phyloP scores from a whole-genome alignment of 1,140 invertebrate species.

The Polypedilum vanderplanki region DNA sequence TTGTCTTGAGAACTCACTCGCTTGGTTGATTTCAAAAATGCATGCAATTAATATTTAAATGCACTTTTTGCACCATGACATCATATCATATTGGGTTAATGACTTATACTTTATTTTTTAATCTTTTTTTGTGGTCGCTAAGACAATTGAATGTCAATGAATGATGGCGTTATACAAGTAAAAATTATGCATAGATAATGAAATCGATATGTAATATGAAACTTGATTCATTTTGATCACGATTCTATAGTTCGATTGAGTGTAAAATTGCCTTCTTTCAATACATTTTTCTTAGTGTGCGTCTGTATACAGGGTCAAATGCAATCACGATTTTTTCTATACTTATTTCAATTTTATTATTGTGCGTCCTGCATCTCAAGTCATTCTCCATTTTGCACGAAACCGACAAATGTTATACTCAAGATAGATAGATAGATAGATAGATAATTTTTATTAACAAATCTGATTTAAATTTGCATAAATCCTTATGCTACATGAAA shows the following conservation, averaged over 20 bases:
- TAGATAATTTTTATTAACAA: no score
- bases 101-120: neutral
- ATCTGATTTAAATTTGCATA: no score
- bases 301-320: neutral
- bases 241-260: neutral
- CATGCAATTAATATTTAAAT: neutral
- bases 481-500: no score
- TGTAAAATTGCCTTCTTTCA: slow-evolving; percentile 8
- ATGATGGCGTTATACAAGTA: neutral
- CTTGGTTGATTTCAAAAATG: neutral
- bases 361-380: neutral
- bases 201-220: slow-evolving; percentile 1
- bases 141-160: neutral
- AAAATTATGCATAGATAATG: neutral
- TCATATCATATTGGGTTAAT: neutral
- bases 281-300: neutral
- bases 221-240: neutral
- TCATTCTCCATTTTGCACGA: neutral
- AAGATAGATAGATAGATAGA: no score
- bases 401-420: no score
- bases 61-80: neutral
- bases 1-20: neutral
- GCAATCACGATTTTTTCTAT: neutral
- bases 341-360: neutral
- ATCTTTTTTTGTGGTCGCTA: neutral